Evolutionary conservation across 2,113 vertebrate species (phyloP), one percentile per base, ranked within the genome.

Genomic region (Chamaetylas fuelleborni): DNA sequence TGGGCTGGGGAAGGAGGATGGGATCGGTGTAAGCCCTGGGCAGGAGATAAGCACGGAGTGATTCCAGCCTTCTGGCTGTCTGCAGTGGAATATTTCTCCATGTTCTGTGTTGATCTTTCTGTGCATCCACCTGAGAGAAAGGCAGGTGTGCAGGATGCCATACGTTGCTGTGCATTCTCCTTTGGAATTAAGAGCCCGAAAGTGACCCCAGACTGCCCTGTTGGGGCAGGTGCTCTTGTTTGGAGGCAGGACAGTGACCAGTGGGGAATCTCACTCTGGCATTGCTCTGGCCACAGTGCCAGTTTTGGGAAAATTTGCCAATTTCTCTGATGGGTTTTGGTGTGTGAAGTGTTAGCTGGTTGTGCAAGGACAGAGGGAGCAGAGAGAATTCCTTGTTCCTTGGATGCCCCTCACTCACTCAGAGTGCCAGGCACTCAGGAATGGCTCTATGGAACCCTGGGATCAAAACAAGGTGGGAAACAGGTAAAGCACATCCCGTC

Each of bases 141-240:
- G 4, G 3, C 14, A 1, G 19, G 7, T 12, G 14, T 19, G 66
- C 2, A 8, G 34, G 43, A 2, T 11, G 19, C 5, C 14, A 8
- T 3, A 0, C 1, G 0, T 29, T 18, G 22, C 38, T 61, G n/a
- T 7, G 19, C 12, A 2, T 57, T 18, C 11, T 81, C 3, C 43
- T 57, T 48, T 15, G 24, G 45, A 19, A 7, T 8, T 8, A 5
- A 8, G 24, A 53, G 28, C 8, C 6, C 65, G 42, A 9, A 31
- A 11, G 17, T 7, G 50, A 24, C 34, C 29, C 60, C 40, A 12
- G 4, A 19, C 9, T 1, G 1, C 11, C 60, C 10, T 31, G 3
- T 4, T 15, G 20, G 23, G 33, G 26, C 31, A 6, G 36, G 38
- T 51, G 5, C 47, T 66, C 20, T 33, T 6, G 28, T 45, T 65